These are phyloP conservation scores for Campopleginae sp. DNA, from an alignment of 2,888 invertebrate species.

Conservation along the genomic window DNA sequence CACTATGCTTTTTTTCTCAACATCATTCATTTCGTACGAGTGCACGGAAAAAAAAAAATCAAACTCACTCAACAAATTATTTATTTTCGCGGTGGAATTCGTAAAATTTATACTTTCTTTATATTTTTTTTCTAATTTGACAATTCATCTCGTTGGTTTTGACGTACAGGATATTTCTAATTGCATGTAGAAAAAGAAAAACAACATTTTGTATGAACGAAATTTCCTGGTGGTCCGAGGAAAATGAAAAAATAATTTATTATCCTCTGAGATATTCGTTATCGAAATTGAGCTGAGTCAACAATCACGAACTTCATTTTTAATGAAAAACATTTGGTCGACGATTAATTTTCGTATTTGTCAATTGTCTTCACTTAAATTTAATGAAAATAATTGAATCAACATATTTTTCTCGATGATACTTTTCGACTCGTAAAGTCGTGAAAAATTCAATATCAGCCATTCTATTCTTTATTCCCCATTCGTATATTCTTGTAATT, in stretches of 20 bases:
- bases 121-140: no score
- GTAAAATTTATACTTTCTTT: no score
- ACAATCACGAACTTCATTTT: not conserved
- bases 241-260: not conserved
- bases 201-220: no score
- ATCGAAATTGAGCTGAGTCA: not conserved
- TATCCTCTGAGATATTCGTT: not conserved
- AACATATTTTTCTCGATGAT: not conserved
- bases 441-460: not conserved
- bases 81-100: no score
- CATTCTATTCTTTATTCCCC: not conserved
- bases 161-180: no score
- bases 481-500: not conserved
- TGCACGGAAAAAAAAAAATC: not conserved
- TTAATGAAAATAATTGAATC: not conserved
- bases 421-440: not conserved
- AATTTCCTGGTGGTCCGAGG: no score
- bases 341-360: not conserved
- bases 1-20: not conserved
- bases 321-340: not conserved
- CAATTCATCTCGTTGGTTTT: no score
- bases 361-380: not conserved
- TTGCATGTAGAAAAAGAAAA: no score
- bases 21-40: slow-evolving; percentile 1
- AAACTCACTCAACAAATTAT: no score